Evolutionary conservation across 2,113 vertebrate genomes (phyloP).

Genomic region (Cyanoderma ruficeps): DNA sequence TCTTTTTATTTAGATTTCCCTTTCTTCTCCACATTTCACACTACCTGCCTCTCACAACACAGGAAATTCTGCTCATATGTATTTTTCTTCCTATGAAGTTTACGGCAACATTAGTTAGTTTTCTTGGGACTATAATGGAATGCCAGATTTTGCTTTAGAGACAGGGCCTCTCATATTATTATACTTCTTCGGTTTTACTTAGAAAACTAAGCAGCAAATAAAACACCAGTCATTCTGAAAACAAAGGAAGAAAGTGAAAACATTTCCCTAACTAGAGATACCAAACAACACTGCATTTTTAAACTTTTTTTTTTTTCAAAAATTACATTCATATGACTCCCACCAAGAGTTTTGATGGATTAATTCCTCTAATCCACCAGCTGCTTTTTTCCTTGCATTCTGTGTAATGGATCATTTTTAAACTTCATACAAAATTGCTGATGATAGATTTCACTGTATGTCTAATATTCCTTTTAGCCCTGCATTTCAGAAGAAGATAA

Average conservation of each 20-base stretch:
- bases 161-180: background rate
- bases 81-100: background rate
- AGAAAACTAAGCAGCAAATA: background rate
- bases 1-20: background rate
- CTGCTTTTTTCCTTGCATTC: background rate
- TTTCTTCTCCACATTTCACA: background rate
- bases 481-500: slow-evolving; percentile 18
- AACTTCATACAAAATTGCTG: background rate
- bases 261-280: background rate
- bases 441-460: background rate
- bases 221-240: background rate
- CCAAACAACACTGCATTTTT: background rate
- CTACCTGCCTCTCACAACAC: background rate
- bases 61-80: background rate
- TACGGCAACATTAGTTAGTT: background rate
- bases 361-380: background rate
- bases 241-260: background rate
- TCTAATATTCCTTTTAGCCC: background rate
- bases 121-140: background rate
- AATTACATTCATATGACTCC: background rate
- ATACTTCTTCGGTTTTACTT: background rate
- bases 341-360: background rate
- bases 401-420: background rate
- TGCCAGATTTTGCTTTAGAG: background rate
- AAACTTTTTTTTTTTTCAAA: background rate